Percentiles rank a stretch among this genome's conserved stretches.
Evolutionary conservation across 1,140 invertebrate species (phyloP).

Genomic region (Notospermus geniculatus): DNA sequence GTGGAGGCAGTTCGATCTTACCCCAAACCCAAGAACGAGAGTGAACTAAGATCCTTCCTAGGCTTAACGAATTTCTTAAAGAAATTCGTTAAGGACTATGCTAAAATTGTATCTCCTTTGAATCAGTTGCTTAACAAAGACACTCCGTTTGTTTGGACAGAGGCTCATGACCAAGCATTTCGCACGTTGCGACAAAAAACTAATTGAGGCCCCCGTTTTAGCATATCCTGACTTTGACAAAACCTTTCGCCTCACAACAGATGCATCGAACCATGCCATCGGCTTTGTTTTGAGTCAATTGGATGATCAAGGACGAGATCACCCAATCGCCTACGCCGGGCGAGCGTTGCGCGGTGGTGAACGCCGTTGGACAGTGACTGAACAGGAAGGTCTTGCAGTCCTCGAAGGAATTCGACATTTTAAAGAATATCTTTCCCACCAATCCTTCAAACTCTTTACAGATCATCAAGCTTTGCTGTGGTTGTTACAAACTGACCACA

Average conservation of each 20-base stretch:
- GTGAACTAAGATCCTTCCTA: slow-evolving; percentile 19
- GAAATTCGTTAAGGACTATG: slow-evolving; percentile 26
- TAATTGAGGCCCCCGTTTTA: slow-evolving; percentile 17
- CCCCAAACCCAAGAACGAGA: slow-evolving; percentile 16
- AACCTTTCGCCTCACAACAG: slow-evolving; percentile 16
- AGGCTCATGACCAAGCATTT: slow-evolving; percentile 19
- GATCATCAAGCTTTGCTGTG: background rate
- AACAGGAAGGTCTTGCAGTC: background rate
- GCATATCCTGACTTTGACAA: slow-evolving; percentile 21
- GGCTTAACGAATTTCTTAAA: slow-evolving; percentile 25
- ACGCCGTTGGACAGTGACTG: slow-evolving; percentile 13
- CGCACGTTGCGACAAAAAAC: slow-evolving; percentile 11
- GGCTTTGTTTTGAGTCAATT: slow-evolving; percentile 28
- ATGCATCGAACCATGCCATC: slow-evolving; percentile 18
- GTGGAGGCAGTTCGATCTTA: slow-evolving; percentile 16
- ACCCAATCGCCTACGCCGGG: slow-evolving; percentile 14
- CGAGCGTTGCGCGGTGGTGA: slow-evolving; percentile 12
- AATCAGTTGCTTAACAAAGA: slow-evolving; percentile 13
- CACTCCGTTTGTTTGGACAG: slow-evolving; percentile 19
- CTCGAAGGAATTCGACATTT: background rate
- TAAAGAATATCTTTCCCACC: background rate
- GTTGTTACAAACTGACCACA: background rate
- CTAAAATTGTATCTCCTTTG: slow-evolving; percentile 13
- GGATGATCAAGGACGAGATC: slow-evolving; percentile 18
- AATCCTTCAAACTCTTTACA: background rate